A percentile compares a stretch with the other conserved stretches of the same genome.
phyloP scores from a whole-genome alignment of 2,888 invertebrate genomes.

The Eristalis tenax region DNA sequence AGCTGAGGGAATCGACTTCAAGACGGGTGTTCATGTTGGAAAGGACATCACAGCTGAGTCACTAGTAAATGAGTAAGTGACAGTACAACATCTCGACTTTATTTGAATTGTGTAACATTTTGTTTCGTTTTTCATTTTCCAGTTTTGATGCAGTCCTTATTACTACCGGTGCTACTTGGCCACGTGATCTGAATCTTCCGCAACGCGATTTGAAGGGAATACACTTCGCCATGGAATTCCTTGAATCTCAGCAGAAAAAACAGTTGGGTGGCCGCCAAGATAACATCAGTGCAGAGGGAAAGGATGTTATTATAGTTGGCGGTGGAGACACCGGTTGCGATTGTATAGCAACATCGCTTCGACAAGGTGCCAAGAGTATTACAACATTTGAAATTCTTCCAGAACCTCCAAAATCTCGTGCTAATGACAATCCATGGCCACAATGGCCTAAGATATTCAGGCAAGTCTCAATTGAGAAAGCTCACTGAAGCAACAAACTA shows the following conservation, averaged over 20 bases:
- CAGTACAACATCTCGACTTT: too few relatives aligned
- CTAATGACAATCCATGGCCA: constrained; percentile 98
- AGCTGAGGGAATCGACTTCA: constrained; percentile 94
- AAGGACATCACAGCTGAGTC: constrained; percentile 92
- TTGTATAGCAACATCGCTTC: constrained; percentile 97
- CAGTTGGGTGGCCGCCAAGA: constrained; percentile 87
- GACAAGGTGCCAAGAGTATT: constrained; percentile 93
- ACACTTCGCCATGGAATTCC: constrained; percentile 98
- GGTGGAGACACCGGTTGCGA: constrained; percentile 96
- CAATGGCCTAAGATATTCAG: constrained; percentile 98
- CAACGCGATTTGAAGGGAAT: constrained; percentile 95
- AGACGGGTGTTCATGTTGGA: constrained; percentile 94
- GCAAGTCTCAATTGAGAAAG: constrained; percentile 75
- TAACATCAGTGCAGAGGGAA: constrained; percentile 92
- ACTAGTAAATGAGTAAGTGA: constrained; percentile 84
- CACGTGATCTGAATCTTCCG: constrained; percentile 92
- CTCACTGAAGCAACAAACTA: not conserved
- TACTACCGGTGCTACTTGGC: constrained; percentile 98
- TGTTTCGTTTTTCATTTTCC: not conserved
- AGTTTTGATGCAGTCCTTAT: constrained; percentile 93
- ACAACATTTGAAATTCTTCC: constrained; percentile 99
- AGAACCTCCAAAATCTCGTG: constrained; percentile 90
- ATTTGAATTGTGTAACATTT: not conserved
- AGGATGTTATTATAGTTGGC: constrained; percentile 96
- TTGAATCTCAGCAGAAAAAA: constrained; percentile 98